Evolutionary conservation across 2,888 invertebrate genomes (phyloP), one percentile per base, ranked within the genome.

Genomic region (Andricus quercusramuli): DNA sequence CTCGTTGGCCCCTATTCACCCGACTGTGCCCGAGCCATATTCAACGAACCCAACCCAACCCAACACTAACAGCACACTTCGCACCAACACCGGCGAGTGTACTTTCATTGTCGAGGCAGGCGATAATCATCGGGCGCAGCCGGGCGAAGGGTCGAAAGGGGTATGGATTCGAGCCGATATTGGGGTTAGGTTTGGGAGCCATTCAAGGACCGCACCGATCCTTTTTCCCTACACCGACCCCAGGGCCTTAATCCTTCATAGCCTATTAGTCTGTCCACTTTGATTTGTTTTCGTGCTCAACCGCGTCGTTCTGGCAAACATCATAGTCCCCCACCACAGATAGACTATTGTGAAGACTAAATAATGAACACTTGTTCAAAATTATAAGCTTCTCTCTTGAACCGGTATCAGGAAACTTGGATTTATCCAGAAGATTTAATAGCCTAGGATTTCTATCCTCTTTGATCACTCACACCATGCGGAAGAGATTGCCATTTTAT

Each of bases 41-140:
- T 41, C 77, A 78, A 77, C 79, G 65, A 78, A 80, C 79, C 32
- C 51, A 70, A 51, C 79, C 32, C 51, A 70, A 51, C 70, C 56
- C 56, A 47, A 68, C 68, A 25, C 68, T 68, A 68, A 68, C 68
- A 79, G 81, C 66, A 62, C 62, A 78, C 77, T 80, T 84, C 83
- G 15, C 83, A 87, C 86, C 83, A 84, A 86, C 86, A 87, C 86
- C 83, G 84, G 83, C 67, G 84, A 85, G 85, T 88, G 86, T 90
- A 90, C 89, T 90, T 90, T 89, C 90, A 90, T 90, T 89, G 91
- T 90, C 89, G 88, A 86, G 83, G 87, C 88, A 85, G 87, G 86
- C 88, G 87, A 91, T 91, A 91, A 91, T 90, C 89, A 90, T 90
- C 90, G 86, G 85, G 87, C 86, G 86, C 84, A 82, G 84, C 85